These are phyloP conservation scores for Coelopa frigida DNA, from an alignment of 1,140 invertebrate species.

Conservation along the genomic window DNA sequence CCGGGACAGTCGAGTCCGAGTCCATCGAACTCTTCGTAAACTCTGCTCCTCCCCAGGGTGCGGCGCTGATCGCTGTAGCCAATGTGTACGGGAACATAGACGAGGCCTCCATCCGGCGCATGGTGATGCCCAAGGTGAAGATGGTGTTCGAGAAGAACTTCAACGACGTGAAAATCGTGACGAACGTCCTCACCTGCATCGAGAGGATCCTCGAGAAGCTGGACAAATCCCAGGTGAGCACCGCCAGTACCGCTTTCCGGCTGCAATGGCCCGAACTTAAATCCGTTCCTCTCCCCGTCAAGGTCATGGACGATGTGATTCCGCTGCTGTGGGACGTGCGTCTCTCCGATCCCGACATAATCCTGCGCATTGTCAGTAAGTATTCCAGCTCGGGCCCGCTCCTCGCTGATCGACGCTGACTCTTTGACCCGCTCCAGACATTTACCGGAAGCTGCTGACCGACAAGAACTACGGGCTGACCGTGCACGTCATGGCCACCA, in stretches of 20 bases:
- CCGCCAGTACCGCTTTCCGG: background rate
- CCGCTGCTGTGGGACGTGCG: constrained; percentile 83
- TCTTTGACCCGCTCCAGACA: constrained; percentile 55
- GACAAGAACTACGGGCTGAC: constrained; percentile 89
- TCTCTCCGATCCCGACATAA: constrained; percentile 76
- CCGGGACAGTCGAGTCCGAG: too few species aligned
- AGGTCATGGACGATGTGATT: constrained; percentile 85
- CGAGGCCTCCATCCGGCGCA: constrained; percentile 70
- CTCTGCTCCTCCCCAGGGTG: constrained; percentile 66
- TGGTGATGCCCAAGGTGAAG: constrained; percentile 83
- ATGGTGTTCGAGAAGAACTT: constrained; percentile 80
- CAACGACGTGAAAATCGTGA: constrained; percentile 66
- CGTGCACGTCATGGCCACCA: constrained; percentile 86
- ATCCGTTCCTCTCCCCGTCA: constrained; percentile 7
- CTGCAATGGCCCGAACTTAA: background rate
- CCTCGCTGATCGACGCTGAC: background rate
- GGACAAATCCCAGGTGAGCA: constrained; percentile 63
- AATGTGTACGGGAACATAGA: constrained; percentile 81
- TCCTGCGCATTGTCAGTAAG: constrained; percentile 76
- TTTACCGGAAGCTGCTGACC: constrained; percentile 84
- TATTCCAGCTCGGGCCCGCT: constrained; percentile 28
- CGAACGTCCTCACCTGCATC: constrained; percentile 67
- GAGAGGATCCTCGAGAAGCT: constrained; percentile 75
- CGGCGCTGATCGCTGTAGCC: constrained; percentile 81
- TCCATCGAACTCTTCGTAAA: too few species aligned